phyloP scores from a whole-genome alignment of 2,113 vertebrate genomes.

The Lophotis ruficrista region DNA sequence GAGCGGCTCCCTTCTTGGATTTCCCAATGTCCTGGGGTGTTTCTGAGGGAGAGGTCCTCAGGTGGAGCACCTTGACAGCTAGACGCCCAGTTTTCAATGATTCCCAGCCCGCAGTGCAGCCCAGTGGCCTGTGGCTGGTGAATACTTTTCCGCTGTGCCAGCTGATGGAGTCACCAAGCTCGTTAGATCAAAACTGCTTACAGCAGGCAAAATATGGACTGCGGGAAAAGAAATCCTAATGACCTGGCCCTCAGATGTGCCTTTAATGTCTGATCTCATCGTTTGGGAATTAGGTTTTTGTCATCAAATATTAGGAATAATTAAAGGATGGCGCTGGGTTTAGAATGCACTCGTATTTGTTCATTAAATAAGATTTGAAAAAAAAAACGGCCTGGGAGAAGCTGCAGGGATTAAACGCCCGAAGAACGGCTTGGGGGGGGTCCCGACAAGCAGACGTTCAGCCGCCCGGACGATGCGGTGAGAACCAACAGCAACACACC shows the following conservation, averaged over 20 bases:
- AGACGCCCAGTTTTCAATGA: not conserved
- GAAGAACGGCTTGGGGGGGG: accelerated
- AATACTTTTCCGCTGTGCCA: not conserved
- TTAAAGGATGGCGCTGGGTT: not conserved
- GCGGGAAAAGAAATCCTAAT: not conserved
- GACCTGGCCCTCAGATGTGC: not conserved
- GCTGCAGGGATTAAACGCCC: not conserved
- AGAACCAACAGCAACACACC: not conserved
- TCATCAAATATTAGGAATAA: not conserved
- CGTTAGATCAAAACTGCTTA: not conserved
- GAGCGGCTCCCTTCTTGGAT: not conserved
- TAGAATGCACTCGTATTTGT: accelerated
- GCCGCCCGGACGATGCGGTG: not conserved
- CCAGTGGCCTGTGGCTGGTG: not conserved
- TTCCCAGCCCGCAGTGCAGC: not conserved
- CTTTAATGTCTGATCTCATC: not conserved
- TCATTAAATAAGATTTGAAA: not conserved
- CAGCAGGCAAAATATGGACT: not conserved
- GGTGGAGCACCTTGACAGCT: not conserved
- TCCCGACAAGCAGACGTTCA: not conserved
- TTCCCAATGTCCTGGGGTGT: not conserved
- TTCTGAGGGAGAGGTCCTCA: not conserved
- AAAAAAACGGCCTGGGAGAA: not conserved
- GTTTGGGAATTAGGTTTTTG: not conserved
- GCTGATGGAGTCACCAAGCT: not conserved